Base-by-base conservation (phyloP, 2,797 vertebrate species). In the Syndactyla subalaris region DNA sequence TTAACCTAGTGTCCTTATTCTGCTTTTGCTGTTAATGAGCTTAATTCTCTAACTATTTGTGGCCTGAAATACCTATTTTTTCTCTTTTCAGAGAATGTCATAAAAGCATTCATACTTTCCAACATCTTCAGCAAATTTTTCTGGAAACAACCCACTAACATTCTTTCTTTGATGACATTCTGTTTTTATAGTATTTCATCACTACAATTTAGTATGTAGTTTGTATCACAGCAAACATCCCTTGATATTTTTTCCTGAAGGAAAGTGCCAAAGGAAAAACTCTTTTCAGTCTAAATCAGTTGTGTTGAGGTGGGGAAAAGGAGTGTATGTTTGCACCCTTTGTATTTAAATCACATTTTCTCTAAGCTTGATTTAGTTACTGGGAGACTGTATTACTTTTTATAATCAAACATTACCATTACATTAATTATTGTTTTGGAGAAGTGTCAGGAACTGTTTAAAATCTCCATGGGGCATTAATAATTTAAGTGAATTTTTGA, bases 401-500 rank as follows among this genome's bases (percentile, higher is more conserved):
- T 78, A 13, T 72, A 71, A 85, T 45, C n/a, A 95, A 92, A n/a
- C 30, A 4, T 78, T 61, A 65, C 38, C 12, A 51, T 80, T 81
- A 54, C 41, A 58, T 55, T 36, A 13, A n/a, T n/a, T 78, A 34
- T 75, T 90, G 38, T 57, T 95, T 74, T 57, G 67, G 41, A 81
- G 68, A 46, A 81, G 49, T 72, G 51, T 84, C 70, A 93, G 46
- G 13, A 81, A 81, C 6, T 81, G 26, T 93, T 94, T 80, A 54
- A 84, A 84, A 90, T 61, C 62, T 91, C 55, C n/a, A 58, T 10
- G 38, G 23, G 17, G 4, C 55, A 29, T 73, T 73, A 70, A 78
- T 79, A 88, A 86, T 86, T 58, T 68, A 62, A 88, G 61, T 81
- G 14, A 67, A 36, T 76, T 93, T 91, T 90, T 92, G 36, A 17